Evolutionary conservation across 2,113 vertebrate species (phyloP), one percentile per base, ranked within the genome.

Genomic region (Orthonyx spaldingii): DNA sequence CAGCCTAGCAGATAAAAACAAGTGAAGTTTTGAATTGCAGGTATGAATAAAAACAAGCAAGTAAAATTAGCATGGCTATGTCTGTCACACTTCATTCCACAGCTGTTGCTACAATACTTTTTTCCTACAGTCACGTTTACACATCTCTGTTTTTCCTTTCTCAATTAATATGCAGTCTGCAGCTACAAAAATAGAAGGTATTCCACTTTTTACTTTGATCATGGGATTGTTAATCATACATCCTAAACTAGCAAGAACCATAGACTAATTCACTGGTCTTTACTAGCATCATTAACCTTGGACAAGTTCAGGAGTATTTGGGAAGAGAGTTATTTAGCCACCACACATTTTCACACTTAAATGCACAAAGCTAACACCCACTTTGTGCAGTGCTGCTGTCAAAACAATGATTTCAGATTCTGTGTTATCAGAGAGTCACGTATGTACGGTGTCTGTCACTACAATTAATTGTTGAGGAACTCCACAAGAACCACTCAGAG

Each of bases 401-500:
- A 2, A 89, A 95, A 63, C 33, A 74, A 66, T 10, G 33, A 70
- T 55, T 74, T 78, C 4, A 7, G 27, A 55, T 28, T 74, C 47
- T 41, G 1, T 26, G 27, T 46, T 61, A 55, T 84, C 33, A 66
- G 28, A 60, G 50, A 50, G 41, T 74, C 88, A 49, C 0, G 1
- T 35, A 85, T 0, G 0, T 35, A 85, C 0, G 0, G 32, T 72
- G 42, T 33, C 52, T 60, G 28, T 76, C 53, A 72, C 27, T 82
- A 33, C 4, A 13, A 61, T 37, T 66, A 68, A 83, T 69, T 59
- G 33, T 87, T 47, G 71, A 65, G 42, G 30, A 95, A 47, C 35
- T 84, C 57, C 1, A 1, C 33, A 80, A 85, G 78, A 92, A 66
- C 24, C 33, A 57, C 56, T 70, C 18, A 11, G 46, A 90, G 70